These are phyloP conservation scores for Argentina silus DNA, from an alignment of 2,797 vertebrate genomes.

Conservation along the genomic window DNA sequence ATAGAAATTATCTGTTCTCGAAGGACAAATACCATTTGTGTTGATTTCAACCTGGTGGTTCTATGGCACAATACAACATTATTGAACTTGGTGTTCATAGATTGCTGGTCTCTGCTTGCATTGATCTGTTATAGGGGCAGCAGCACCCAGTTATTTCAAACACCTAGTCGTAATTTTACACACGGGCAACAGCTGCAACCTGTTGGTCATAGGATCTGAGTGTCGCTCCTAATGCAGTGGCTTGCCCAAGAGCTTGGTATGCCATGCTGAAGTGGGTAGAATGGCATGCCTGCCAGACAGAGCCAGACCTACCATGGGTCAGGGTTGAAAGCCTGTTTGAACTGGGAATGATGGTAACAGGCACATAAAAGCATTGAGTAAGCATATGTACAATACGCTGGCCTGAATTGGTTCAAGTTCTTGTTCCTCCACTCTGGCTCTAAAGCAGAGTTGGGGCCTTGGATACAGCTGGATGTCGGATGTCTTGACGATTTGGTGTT, in stretches of 20 bases:
- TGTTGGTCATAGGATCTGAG: slow-evolving; percentile 75
- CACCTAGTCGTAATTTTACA: slow-evolving; percentile 66
- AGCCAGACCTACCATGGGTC: not conserved
- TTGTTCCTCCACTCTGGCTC: not conserved
- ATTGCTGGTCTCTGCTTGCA: not conserved
- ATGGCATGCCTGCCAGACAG: slow-evolving; percentile 18
- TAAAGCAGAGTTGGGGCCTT: not conserved
- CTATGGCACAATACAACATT: not conserved
- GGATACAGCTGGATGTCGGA: not conserved
- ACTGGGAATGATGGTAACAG: not conserved
- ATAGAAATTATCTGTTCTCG: not conserved
- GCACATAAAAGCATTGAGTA: not conserved
- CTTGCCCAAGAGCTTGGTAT: slow-evolving; percentile 55
- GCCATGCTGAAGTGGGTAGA: slow-evolving; percentile 45
- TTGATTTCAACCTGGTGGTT: not conserved
- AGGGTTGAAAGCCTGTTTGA: not conserved
- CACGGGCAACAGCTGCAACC: slow-evolving; percentile 74
- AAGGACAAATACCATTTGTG: not conserved
- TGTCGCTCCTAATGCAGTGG: slow-evolving; percentile 37
- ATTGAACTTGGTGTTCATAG: not conserved
- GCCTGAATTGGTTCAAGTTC: not conserved
- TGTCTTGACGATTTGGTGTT: not conserved
- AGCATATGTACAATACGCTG: not conserved
- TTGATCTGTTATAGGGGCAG: slow-evolving; percentile 13
- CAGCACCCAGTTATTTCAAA: slow-evolving; percentile 49